These are phyloP conservation scores for Cydia amplana DNA, from an alignment of 1,140 invertebrate genomes.

Conservation along the genomic window DNA sequence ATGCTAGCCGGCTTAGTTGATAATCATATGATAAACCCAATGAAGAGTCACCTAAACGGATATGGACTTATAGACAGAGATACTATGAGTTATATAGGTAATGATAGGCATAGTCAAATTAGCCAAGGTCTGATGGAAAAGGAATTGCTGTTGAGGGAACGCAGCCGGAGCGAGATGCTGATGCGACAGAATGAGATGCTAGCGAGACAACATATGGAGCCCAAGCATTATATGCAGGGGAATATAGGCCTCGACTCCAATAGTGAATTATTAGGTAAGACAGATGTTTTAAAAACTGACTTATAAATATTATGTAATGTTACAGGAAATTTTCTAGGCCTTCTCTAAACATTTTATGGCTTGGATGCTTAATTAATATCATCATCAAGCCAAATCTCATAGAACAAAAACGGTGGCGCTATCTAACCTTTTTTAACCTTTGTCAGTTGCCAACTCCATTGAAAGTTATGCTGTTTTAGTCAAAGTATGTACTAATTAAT, in stretches of 20 bases:
- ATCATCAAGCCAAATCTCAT: too few species aligned
- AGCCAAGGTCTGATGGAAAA: constrained; percentile 64
- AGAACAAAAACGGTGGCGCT: too few species aligned
- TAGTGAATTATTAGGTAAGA: constrained; percentile 76
- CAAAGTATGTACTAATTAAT: too few species aligned
- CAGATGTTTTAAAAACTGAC: background rate
- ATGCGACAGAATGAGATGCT: constrained; percentile 69
- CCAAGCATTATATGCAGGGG: constrained; percentile 66
- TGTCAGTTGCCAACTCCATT: too few species aligned
- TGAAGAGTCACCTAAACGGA: constrained; percentile 64
- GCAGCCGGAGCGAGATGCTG: constrained; percentile 61
- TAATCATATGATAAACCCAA: constrained; percentile 57
- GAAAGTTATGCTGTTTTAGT: too few species aligned
- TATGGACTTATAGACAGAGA: constrained; percentile 68
- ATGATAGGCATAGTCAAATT: constrained; percentile 73
- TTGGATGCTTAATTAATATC: too few species aligned
- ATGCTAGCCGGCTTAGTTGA: constrained; percentile 69
- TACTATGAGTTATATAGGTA: constrained; percentile 59
- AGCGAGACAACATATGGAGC: constrained; percentile 62
- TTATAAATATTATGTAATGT: too few species aligned
- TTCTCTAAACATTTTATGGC: too few species aligned
- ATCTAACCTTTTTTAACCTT: too few species aligned
- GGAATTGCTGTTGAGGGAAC: constrained; percentile 62
- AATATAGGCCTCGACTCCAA: constrained; percentile 70
- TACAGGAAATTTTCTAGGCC: too few species aligned